Evolutionary conservation across 2,113 vertebrate species (phyloP).

Genomic region (Amphiprion ocellaris): DNA sequence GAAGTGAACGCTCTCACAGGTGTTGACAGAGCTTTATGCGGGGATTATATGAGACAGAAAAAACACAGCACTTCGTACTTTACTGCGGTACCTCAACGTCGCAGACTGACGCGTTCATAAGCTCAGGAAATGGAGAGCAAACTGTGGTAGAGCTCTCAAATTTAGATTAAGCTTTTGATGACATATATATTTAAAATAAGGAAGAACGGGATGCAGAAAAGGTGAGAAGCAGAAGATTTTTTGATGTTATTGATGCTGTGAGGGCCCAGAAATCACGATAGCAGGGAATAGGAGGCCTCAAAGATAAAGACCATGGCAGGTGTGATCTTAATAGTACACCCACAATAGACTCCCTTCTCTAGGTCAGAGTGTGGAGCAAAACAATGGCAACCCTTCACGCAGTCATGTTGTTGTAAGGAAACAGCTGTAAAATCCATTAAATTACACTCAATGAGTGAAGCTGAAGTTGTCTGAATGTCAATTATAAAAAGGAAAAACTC

Average conservation of each 20-base stretch:
- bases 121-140: no score
- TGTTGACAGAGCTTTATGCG: slow-evolving; percentile 56
- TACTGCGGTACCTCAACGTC: neutral
- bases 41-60: slow-evolving; percentile 32
- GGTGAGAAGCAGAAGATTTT: no score
- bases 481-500: neutral
- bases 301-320: neutral
- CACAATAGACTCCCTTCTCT: neutral
- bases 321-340: neutral
- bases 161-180: no score
- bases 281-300: neutral
- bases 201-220: no score
- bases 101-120: neutral
- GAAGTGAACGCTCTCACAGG: slow-evolving; percentile 53
- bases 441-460: neutral
- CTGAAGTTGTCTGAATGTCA: neutral
- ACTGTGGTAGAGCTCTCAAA: no score
- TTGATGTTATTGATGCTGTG: neutral
- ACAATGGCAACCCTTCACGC: neutral
- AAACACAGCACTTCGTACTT: slow-evolving; percentile 20
- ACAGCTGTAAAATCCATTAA: neutral
- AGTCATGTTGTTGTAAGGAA: neutral
- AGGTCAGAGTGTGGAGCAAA: neutral
- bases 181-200: no score
- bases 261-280: neutral